Evolutionary conservation across 2,797 vertebrate species (phyloP).

Genomic region (Micromesistius poutassou): DNA sequence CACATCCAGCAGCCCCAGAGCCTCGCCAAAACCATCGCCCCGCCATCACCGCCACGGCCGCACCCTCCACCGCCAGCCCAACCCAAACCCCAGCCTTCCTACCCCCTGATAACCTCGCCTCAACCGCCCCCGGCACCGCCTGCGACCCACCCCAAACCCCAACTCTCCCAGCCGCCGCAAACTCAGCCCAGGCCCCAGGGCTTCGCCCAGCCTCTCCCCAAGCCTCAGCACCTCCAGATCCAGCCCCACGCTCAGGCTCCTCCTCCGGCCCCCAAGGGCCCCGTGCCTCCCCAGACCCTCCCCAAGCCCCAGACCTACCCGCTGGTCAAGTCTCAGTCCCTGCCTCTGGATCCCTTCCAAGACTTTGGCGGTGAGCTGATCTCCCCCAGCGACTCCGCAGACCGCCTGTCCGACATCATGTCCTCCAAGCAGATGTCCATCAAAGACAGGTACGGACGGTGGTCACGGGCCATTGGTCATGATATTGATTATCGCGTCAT

Average conservation of each 20-base stretch:
- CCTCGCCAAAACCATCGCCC: slow-evolving; percentile 41
- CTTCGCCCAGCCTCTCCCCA: slow-evolving; percentile 52
- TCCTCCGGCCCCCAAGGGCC: slow-evolving; percentile 45
- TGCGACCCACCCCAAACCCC: slow-evolving; percentile 50
- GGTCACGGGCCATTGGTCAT: not conserved
- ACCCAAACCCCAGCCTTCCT: slow-evolving; percentile 11
- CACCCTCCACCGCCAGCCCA: slow-evolving; percentile 9
- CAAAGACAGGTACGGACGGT: slow-evolving; percentile 84
- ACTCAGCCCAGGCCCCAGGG: slow-evolving; percentile 58
- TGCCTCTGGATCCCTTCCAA: slow-evolving; percentile 54
- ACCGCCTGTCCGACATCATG: slow-evolving; percentile 75
- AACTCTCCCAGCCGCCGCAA: slow-evolving; percentile 47
- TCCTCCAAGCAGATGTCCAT: slow-evolving; percentile 91
- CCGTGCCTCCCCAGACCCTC: slow-evolving; percentile 63
- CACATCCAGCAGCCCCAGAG: slow-evolving; percentile 37
- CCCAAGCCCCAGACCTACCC: slow-evolving; percentile 66
- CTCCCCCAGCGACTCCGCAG: slow-evolving; percentile 65
- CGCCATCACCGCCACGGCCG: slow-evolving; percentile 8
- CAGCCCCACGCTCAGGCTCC: slow-evolving; percentile 34
- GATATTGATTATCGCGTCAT: not conserved
- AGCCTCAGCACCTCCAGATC: slow-evolving; percentile 44
- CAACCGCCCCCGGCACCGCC: slow-evolving; percentile 40
- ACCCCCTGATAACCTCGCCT: not conserved
- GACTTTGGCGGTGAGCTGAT: slow-evolving; percentile 56
- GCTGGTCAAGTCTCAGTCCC: slow-evolving; percentile 59